A percentile compares a stretch with the other conserved stretches of the same genome.
Evolutionary conservation across 2,888 invertebrate species (phyloP).

Genomic region (Tenthredo scrophulariae): DNA sequence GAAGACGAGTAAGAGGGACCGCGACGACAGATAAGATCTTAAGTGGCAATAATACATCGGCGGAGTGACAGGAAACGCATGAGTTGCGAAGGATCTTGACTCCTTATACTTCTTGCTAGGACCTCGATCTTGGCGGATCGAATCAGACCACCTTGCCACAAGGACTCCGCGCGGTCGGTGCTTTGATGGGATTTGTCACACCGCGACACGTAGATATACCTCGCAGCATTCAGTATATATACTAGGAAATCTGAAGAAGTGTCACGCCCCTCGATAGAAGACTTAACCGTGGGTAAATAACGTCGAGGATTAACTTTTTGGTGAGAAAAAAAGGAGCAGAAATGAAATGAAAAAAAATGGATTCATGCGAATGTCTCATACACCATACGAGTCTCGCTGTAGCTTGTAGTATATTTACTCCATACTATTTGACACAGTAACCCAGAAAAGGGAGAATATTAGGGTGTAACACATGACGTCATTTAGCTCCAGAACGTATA

Average conservation of each 20-base stretch:
- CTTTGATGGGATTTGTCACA: constrained; percentile 68
- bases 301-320: background rate
- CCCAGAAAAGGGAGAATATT: constrained; percentile 69
- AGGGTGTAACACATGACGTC: constrained; percentile 72
- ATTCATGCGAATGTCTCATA: background rate
- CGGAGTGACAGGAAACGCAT: constrained; percentile 52
- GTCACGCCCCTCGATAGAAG: constrained; percentile 57
- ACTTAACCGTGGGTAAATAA: constrained; percentile 39
- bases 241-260: constrained; percentile 61
- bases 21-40: constrained; percentile 43
- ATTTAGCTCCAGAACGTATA: constrained; percentile 57
- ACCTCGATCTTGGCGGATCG: constrained; percentile 54
- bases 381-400: background rate
- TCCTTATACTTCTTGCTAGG: constrained; percentile 28
- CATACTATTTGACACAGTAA: constrained; percentile 68
- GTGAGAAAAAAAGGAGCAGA: background rate
- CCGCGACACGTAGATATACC: constrained; percentile 10
- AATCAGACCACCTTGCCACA: constrained; percentile 62
- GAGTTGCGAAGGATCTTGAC: constrained; percentile 43
- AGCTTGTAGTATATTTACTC: background rate
- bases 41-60: constrained; percentile 50
- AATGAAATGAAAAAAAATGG: background rate
- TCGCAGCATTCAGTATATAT: constrained; percentile 55
- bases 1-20: background rate
- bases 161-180: constrained; percentile 59